A percentile compares a stretch with the other conserved stretches of the same genome.
Conservation (phyloP, 2,113 vertebrate genomes). For the Chaetodon auriga region DNA sequence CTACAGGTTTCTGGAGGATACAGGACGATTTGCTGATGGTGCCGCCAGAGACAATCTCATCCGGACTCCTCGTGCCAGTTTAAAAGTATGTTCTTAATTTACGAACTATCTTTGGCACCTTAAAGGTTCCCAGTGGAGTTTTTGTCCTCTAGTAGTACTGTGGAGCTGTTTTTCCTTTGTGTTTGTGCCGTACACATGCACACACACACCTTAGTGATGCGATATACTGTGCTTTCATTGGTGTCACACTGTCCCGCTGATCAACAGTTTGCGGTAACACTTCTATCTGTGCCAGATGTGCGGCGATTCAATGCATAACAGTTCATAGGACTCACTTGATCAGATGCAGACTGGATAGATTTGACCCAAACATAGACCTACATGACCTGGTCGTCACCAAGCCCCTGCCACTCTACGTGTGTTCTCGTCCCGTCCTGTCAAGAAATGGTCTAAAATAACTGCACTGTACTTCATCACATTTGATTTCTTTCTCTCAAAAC, state of each 20-base stretch:
- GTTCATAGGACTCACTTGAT: too few species aligned
- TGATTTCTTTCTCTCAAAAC: too few species aligned
- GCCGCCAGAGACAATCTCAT: slow-evolving; percentile 86
- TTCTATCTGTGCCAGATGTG: too few species aligned
- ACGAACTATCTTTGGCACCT: neutral
- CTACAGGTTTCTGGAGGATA: slow-evolving; percentile 96
- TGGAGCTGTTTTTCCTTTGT: neutral
- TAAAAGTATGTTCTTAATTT: slow-evolving; percentile 61
- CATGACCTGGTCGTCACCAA: too few species aligned
- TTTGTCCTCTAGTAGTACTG: neutral
- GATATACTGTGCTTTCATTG: neutral
- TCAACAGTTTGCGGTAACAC: too few species aligned
- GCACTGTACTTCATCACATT: too few species aligned
- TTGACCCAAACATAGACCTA: too few species aligned
- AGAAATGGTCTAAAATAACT: too few species aligned
- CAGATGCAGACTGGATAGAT: too few species aligned
- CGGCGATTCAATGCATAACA: too few species aligned
- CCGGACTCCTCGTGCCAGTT: slow-evolving; percentile 36
- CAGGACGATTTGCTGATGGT: slow-evolving; percentile 89
- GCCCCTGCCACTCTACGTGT: too few species aligned
- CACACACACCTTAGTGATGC: neutral
- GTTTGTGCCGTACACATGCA: neutral
- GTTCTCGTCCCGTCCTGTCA: too few species aligned
- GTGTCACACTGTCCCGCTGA: neutral
- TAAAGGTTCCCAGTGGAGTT: neutral